phyloP scores from a whole-genome alignment of 1,140 invertebrate genomes.

The Hydropsyche tenuis region DNA sequence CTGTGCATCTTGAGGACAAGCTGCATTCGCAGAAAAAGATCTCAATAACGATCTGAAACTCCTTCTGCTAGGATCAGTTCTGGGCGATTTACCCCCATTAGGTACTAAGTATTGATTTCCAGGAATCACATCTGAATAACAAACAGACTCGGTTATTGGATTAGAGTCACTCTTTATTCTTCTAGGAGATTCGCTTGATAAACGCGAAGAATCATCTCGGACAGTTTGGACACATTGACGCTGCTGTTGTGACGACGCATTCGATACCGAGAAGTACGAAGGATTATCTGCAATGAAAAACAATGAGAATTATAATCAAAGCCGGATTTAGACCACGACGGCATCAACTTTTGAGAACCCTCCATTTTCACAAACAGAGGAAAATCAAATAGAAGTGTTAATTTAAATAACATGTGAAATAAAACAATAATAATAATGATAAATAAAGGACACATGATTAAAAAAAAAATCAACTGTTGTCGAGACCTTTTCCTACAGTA shows the following conservation, averaged over 20 bases:
- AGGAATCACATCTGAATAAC: slow-evolving; percentile 52
- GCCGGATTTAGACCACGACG: too few relatives aligned
- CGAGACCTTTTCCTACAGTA: too few relatives aligned
- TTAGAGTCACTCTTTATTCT: slow-evolving; percentile 7
- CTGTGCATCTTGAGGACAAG: slow-evolving; percentile 56
- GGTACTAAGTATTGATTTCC: slow-evolving; percentile 53
- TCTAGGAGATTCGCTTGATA: not conserved
- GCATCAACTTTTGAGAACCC: too few relatives aligned
- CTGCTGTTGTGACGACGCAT: slow-evolving; percentile 47
- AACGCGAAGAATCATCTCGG: slow-evolving; percentile 23
- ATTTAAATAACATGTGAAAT: too few relatives aligned
- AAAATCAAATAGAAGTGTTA: too few relatives aligned
- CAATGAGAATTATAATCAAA: too few relatives aligned
- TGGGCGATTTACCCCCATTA: slow-evolving; percentile 55
- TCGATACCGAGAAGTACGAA: slow-evolving; percentile 64
- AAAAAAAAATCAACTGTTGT: too few relatives aligned
- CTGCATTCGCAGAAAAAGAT: slow-evolving; percentile 61
- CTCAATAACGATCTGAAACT: slow-evolving; percentile 61
- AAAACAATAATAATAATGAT: too few relatives aligned
- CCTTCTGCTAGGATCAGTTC: slow-evolving; percentile 55
- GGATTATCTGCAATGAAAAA: slow-evolving; percentile 63
- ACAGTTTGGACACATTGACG: not conserved
- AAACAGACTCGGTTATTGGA: slow-evolving; percentile 52
- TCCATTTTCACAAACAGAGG: too few relatives aligned
- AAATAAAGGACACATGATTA: too few relatives aligned